Percentiles rank a stretch among this genome's conserved stretches.
phyloP scores from a whole-genome alignment of 2,113 vertebrate species.

The Prochilodus magdalenae region DNA sequence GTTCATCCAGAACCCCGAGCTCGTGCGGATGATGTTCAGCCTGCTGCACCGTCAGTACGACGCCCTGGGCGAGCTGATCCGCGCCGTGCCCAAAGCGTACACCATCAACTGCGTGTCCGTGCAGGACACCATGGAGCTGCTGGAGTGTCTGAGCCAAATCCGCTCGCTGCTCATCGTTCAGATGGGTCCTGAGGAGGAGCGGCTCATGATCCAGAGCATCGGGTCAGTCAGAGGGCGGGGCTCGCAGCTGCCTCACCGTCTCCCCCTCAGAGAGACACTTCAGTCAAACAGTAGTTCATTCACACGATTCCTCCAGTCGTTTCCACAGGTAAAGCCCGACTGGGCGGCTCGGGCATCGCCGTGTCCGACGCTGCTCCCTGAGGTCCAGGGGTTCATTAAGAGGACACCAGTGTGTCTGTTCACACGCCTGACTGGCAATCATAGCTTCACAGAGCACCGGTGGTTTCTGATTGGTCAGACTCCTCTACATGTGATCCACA shows the following conservation, averaged over 20 bases:
- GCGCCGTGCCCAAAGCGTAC: slow-evolving; percentile 90
- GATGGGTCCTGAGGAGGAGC: slow-evolving; percentile 96
- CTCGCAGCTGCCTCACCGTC: background rate
- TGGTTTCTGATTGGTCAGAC: too few relatives aligned
- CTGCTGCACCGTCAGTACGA: slow-evolving; percentile 94
- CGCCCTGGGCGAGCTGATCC: slow-evolving; percentile 88
- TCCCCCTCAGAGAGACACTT: background rate
- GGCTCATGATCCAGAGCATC: slow-evolving; percentile 97
- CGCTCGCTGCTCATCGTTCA: slow-evolving; percentile 95
- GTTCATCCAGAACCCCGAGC: slow-evolving; percentile 92
- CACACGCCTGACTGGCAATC: too few relatives aligned
- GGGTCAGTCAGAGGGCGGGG: slow-evolving; percentile 73
- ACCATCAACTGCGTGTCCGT: slow-evolving; percentile 86
- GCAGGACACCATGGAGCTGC: slow-evolving; percentile 89
- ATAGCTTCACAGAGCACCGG: too few relatives aligned
- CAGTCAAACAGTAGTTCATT: background rate
- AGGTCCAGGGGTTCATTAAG: too few relatives aligned
- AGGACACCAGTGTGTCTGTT: too few relatives aligned
- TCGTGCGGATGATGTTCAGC: slow-evolving; percentile 95
- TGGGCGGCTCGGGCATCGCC: too few relatives aligned
- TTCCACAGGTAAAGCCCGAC: too few relatives aligned
- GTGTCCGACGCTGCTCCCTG: too few relatives aligned
- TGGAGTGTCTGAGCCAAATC: slow-evolving; percentile 94
- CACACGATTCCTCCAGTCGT: too few relatives aligned
- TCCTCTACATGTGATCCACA: too few relatives aligned